Evolutionary conservation across 1,140 invertebrate species (phyloP), one percentile per base, ranked within the genome.

Genomic region (Trachymyrmex septentrionalis): DNA sequence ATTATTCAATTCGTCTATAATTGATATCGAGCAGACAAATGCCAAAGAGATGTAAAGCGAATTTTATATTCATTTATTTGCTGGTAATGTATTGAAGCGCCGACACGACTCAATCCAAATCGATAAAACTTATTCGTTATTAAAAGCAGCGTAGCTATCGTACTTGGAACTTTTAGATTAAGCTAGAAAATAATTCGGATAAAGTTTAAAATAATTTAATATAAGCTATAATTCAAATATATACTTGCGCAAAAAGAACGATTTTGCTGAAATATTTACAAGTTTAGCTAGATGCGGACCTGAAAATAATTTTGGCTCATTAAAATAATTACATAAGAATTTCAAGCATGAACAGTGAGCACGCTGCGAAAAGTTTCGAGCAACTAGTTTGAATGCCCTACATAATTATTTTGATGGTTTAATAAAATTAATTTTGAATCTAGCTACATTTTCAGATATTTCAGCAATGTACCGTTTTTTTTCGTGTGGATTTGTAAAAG

Each of bases 1-100:
- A 82, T 50, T 71, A 24, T 61, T 59, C 3, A 24, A 73, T 73
- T 24, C 14, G n/a, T 27, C 16, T 44, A 71, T 72, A 59, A 72
- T 82, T 82, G 24, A 72, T 50, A 19, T 3, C 5, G 16, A 55
- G 21, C 57, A 24, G n/a, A 10, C 30, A 71, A 24, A 10, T 38
- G 78, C 7, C 55, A 61, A n/a, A 34, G 19, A 72, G 27, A 48
- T 50, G 76, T 34, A 19, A 61, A 59, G 21, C n/a, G 55, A 44
- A n/a, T 69, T 69, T 14, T 50, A 3, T 50, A 64, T 64, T 48
- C 44, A 38, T 76, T 77, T 69, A 55, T 38, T 38, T 30, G 7
- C 48, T 50, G 27, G 48, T 19, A 24, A 30, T 27, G 6, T 30
- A 3, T 80, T 27, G 30, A 44, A 44, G 3, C 2, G 59, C 44